Evolutionary conservation across 2,888 invertebrate species (phyloP).

Genomic region (Drosophila kambysellisi): DNA sequence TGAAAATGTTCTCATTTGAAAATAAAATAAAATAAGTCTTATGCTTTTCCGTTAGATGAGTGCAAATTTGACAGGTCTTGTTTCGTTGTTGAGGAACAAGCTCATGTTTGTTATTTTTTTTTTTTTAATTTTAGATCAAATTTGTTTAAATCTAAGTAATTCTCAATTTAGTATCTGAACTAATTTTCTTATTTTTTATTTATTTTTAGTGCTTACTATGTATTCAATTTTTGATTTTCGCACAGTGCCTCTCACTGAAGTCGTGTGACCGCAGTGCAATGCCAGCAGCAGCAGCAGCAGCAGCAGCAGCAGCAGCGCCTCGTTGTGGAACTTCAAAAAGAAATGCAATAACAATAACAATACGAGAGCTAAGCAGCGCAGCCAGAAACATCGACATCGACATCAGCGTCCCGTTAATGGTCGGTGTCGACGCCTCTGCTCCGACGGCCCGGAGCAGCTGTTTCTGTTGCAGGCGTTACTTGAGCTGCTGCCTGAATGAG

Average conservation of each 20-base stretch:
- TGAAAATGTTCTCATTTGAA: background rate
- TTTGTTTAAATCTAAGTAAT: background rate
- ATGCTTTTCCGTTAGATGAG: background rate
- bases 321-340: conserved; percentile 23
- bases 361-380: conserved; percentile 19
- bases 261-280: conserved; percentile 3
- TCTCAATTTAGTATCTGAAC: background rate
- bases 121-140: background rate
- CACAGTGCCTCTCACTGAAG: background rate
- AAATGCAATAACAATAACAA: conserved; percentile 29
- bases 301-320: conserved; percentile 2
- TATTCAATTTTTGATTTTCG: background rate
- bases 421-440: conserved; percentile 12
- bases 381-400: conserved; percentile 2
- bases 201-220: background rate
- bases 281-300: background rate
- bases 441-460: conserved; percentile 13
- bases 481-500: conserved; percentile 60
- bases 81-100: background rate
- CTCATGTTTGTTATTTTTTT: background rate
- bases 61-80: background rate
- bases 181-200: background rate
- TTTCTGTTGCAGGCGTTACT: conserved; percentile 12
- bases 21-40: background rate
- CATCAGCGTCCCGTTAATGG: conserved; percentile 32